phyloP scores from a whole-genome alignment of 2,797 vertebrate genomes.

The Sorex maritimensis region DNA sequence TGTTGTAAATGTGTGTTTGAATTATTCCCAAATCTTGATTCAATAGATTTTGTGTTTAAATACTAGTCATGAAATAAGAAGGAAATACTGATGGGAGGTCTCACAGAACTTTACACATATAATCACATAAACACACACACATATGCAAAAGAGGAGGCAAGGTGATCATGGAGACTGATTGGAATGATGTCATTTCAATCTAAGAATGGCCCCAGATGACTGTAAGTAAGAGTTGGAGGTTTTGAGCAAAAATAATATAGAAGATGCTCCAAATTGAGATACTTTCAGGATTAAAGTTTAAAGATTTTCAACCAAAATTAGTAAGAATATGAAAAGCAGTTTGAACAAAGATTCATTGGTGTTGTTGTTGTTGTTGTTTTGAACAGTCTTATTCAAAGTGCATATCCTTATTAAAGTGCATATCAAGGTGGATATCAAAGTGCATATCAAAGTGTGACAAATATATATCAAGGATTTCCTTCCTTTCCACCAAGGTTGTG shows the following conservation, averaged over 20 bases:
- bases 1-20: conserved; percentile 36
- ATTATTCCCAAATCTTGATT: not conserved
- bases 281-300: not conserved
- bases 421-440: no score
- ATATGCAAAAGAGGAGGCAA: fast-evolving
- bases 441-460: not conserved
- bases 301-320: not conserved
- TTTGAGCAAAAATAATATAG: not conserved
- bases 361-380: not conserved
- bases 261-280: not conserved
- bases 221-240: not conserved
- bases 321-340: not conserved
- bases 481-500: not conserved
- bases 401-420: no score
- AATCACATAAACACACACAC: not conserved
- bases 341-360: not conserved
- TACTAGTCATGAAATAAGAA: conserved; percentile 16
- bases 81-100: not conserved
- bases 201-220: not conserved
- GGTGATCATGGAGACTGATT: not conserved
- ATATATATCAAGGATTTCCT: not conserved
- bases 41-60: conserved; percentile 7
- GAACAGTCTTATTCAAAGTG: not conserved
- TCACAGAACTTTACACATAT: no score
- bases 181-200: not conserved